Conservation (phyloP, 2,888 invertebrate species). For the Rhagophthalmus giganteus region DNA sequence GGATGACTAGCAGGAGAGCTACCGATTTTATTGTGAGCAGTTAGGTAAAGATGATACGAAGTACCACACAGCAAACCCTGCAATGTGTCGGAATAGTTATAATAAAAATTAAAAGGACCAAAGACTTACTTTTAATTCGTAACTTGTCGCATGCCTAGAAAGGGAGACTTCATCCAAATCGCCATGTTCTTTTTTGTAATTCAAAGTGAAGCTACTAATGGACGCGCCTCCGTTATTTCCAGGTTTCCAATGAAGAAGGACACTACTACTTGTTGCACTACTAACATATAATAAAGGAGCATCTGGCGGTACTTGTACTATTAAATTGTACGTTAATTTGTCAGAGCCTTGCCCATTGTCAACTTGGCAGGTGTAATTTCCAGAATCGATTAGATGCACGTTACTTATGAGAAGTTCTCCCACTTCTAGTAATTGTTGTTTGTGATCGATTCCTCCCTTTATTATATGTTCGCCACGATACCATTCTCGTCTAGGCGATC, state of each 20-base stretch:
- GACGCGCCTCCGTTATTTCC: conserved; percentile 70
- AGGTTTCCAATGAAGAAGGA: conserved; percentile 75
- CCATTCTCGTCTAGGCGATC: conserved; percentile 69
- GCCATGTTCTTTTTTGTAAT: conserved; percentile 67
- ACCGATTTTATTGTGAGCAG: conserved; percentile 72
- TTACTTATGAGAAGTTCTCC: conserved; percentile 68
- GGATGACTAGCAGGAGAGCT: conserved; percentile 70
- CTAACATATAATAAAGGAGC: conserved; percentile 75
- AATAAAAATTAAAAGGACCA: too few relatives aligned
- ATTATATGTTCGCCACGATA: conserved; percentile 62
- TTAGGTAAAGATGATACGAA: conserved; percentile 71
- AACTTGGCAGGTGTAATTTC: conserved; percentile 73
- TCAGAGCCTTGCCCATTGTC: conserved; percentile 72
- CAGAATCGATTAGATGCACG: conserved; percentile 66
- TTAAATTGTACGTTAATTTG: conserved; percentile 64
- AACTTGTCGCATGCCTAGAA: conserved; percentile 67
- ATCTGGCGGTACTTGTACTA: conserved; percentile 74
- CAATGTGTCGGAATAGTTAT: too few relatives aligned
- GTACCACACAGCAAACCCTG: conserved; percentile 70
- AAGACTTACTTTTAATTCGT: conserved; percentile 66
- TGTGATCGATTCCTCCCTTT: conserved; percentile 62
- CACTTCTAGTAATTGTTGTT: conserved; percentile 65
- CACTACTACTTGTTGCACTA: conserved; percentile 74
- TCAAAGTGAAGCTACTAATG: conserved; percentile 68
- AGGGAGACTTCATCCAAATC: conserved; percentile 68